Conservation (phyloP, 2,113 vertebrate species). For the Strix aluco region DNA sequence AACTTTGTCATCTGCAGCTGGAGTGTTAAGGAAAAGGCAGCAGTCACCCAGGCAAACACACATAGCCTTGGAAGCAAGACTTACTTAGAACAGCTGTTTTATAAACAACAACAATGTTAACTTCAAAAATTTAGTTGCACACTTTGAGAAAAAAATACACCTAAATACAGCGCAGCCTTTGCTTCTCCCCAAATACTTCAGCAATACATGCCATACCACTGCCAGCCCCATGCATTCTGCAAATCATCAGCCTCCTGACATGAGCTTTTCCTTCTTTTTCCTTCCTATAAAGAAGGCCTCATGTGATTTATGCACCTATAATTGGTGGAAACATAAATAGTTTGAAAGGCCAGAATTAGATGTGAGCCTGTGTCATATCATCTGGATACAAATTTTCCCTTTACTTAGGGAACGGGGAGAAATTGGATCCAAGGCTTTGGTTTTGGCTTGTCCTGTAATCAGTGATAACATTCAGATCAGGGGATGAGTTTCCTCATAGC, state of each 20-base stretch:
- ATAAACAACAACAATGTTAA: neutral
- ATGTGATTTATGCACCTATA: neutral
- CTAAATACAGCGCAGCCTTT: neutral
- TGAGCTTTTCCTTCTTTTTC: neutral
- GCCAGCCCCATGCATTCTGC: neutral
- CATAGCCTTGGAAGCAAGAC: neutral
- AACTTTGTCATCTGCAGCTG: neutral
- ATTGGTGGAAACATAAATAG: neutral
- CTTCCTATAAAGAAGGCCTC: neutral
- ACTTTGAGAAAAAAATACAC: neutral
- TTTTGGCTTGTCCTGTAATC: neutral
- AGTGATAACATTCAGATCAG: neutral
- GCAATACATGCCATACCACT: accelerated
- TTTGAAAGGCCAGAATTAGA: neutral
- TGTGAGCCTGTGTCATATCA: neutral
- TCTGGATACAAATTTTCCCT: neutral
- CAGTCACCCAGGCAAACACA: neutral
- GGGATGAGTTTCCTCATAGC: neutral
- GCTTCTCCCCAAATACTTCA: neutral
- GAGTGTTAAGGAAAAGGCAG: neutral
- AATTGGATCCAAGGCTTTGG: neutral
- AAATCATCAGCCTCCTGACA: neutral
- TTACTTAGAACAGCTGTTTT: neutral
- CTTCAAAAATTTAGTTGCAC: neutral
- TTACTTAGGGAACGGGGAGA: neutral